Conservation (phyloP, 1,140 invertebrate genomes). For the Lordiphosa stackelbergi region DNA sequence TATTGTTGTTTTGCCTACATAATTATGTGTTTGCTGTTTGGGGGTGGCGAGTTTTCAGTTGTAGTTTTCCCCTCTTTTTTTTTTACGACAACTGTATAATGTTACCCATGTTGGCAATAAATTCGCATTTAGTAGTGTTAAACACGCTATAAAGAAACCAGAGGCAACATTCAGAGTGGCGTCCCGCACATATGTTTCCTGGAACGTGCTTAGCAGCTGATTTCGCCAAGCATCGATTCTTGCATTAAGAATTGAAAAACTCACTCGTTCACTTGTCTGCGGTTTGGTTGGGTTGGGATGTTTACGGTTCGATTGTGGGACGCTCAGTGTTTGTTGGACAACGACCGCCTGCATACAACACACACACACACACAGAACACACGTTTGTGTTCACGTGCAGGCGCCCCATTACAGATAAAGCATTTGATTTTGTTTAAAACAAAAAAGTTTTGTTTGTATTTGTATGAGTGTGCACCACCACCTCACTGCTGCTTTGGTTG, state of each 20-base stretch:
- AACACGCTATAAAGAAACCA: slow-evolving; percentile 53
- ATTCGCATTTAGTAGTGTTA: slow-evolving; percentile 69
- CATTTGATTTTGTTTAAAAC: slow-evolving; percentile 62
- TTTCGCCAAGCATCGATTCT: not conserved
- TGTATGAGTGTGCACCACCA: slow-evolving; percentile 33
- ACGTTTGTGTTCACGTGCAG: slow-evolving; percentile 65
- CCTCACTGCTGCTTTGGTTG: slow-evolving; percentile 30
- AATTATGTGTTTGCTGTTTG: slow-evolving; percentile 52
- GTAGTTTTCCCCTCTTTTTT: slow-evolving; percentile 39
- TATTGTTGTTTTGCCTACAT: slow-evolving; percentile 54
- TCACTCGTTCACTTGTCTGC: slow-evolving; percentile 44
- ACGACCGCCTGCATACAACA: slow-evolving; percentile 13
- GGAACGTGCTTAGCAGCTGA: not conserved
- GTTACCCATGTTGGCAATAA: slow-evolving; percentile 70
- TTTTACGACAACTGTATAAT: slow-evolving; percentile 70
- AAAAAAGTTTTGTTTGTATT: slow-evolving; percentile 26
- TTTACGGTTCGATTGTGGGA: slow-evolving; percentile 53
- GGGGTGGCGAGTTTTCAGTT: slow-evolving; percentile 12
- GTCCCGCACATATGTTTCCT: slow-evolving; percentile 1
- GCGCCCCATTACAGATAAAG: slow-evolving; percentile 29
- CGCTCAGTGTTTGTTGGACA: slow-evolving; percentile 10
- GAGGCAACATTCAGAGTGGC: slow-evolving; percentile 34
- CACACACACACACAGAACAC: slow-evolving; percentile 14
- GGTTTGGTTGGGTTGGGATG: slow-evolving; percentile 42
- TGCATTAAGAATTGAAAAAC: slow-evolving; percentile 1